A percentile compares a stretch with the other conserved stretches of the same genome.
Evolutionary conservation across 2,113 vertebrate species (phyloP).

Genomic region (Paratilapia polleni): DNA sequence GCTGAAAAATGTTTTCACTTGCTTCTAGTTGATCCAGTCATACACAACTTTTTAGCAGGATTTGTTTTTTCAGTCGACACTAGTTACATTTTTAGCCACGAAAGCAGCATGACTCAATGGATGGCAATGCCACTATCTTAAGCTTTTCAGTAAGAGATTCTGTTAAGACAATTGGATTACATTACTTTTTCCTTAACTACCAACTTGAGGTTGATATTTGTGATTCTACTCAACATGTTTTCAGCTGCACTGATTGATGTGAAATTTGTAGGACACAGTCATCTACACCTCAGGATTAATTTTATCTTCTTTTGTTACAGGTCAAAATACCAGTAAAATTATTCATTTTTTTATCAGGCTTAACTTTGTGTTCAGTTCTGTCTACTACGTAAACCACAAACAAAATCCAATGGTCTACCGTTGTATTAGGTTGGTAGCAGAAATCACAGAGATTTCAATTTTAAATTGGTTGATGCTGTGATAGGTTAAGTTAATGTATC

Average conservation of each 20-base stretch:
- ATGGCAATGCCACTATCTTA: not conserved
- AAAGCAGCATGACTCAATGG: not conserved
- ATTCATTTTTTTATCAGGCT: not conserved
- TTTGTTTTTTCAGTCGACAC: not conserved
- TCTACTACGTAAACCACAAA: not conserved
- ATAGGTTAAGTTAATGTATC: not conserved
- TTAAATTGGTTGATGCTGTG: not conserved
- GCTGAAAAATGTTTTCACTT: not conserved
- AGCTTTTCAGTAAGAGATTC: not conserved
- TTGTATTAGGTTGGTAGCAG: not conserved
- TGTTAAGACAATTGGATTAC: not conserved
- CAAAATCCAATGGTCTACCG: not conserved
- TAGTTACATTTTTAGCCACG: not conserved
- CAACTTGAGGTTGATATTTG: not conserved
- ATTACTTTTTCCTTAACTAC: not conserved
- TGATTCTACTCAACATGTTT: not conserved
- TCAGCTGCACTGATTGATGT: not conserved
- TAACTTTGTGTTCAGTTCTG: not conserved
- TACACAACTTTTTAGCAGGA: not conserved
- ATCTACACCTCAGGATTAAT: not conserved
- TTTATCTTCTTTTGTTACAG: not conserved
- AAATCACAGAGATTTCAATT: not conserved
- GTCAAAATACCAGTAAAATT: not conserved
- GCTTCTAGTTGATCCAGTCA: not conserved
- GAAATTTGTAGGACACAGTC: not conserved